Conservation (phyloP, 2,113 vertebrate species). For the Mesocricetus auratus region DNA sequence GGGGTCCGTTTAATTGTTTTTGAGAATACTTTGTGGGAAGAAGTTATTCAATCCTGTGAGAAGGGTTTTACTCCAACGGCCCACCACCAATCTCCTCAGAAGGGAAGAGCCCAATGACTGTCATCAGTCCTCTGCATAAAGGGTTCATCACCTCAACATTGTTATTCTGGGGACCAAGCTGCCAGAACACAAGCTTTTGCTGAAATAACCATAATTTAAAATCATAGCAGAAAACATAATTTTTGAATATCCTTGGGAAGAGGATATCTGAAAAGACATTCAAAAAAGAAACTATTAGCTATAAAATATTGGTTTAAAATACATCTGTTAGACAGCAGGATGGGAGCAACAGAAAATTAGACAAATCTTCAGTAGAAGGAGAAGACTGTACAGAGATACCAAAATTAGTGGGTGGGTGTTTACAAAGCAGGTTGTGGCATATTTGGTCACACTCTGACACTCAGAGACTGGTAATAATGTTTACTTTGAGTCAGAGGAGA, state of each 20-base stretch:
- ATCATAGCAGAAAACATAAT: neutral
- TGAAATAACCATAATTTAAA: neutral
- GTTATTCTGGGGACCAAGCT: neutral
- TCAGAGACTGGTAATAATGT: too few relatives aligned
- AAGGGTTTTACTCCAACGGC: neutral
- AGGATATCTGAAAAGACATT: neutral
- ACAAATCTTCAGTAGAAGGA: neutral
- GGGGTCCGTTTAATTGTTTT: rapidly evolving
- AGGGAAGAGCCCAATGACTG: rapidly evolving
- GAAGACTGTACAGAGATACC: neutral
- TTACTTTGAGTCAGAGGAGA: too few relatives aligned
- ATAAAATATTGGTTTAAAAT: neutral
- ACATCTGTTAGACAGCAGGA: neutral
- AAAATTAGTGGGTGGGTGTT: slow-evolving; percentile 13
- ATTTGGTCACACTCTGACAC: too few relatives aligned
- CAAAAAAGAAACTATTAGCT: neutral
- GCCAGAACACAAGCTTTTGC: neutral
- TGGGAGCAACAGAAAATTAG: neutral
- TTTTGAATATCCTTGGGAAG: neutral
- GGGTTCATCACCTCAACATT: neutral
- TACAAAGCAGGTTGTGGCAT: neutral
- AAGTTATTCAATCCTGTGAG: neutral
- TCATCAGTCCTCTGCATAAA: neutral
- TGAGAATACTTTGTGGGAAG: neutral
- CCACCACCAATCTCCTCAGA: neutral